Base-by-base conservation (phyloP, 37 sponge, comb jelly and placozoan species). In the Chondrilla cf. caribensis region DNA sequence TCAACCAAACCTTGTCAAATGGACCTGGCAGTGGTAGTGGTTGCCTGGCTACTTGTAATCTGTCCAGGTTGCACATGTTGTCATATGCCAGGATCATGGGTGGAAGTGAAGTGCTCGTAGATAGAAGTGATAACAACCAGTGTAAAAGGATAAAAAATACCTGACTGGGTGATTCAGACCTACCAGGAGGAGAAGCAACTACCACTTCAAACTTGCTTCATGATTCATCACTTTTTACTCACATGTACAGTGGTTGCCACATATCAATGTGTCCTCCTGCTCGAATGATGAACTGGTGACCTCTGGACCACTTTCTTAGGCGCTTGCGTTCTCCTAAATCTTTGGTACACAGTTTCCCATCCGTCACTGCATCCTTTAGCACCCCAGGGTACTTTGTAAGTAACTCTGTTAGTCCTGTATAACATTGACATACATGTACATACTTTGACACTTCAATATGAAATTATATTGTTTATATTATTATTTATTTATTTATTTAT, bases 51-150 rank as follows among this genome's bases (percentile, higher is more conserved):
- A 80, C 81, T 3, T 22, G 2, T 19, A 86, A 58, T 2, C 18
- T 18, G 55, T 79, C 86, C 60, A 86, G 54, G 28, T 86, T 80
- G 43, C 86, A 86, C 86, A 86, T 86, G 59, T 86, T 86, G 47
- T 86, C 86, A 86, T 86, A 86, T 32, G 82, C 40, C 11, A 86
- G 40, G 14, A 76, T 47, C 26, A 86, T 33, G 17, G 66, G 31
- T 0, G 78, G 31, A n/a, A 44, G 1, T 17, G 41, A 71, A 6
- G 55, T 54, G 26, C 62, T 28, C 14, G 70, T 70, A 22, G 66
- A 36, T 22, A 86, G n/a, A 5, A 31, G 32, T 37, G 71, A 37
- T 11, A 47, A 11, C 11, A 47, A 11, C 85, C 80, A 85, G 6
- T 19, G 14, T 19, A 86, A 66, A 4, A 70, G 29, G 25, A 86